Base-by-base conservation (phyloP, 2,888 invertebrate species). In the Troides helena region DNA sequence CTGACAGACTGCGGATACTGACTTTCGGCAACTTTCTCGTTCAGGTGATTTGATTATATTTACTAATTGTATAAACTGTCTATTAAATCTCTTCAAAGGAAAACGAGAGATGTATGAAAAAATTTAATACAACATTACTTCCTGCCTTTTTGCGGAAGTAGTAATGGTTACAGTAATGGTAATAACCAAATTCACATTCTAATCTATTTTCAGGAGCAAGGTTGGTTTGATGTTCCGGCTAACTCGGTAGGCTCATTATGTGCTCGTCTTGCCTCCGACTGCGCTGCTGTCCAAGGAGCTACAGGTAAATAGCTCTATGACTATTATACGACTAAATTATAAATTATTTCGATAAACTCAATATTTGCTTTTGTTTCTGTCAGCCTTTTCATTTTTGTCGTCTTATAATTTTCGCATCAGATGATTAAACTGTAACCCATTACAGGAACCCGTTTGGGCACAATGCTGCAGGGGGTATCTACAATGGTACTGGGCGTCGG, bases 171-270 rank as follows among this genome's bases (percentile, higher is more conserved):
- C 2, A 53, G 2, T 53, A 18, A n/a, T n/a, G n/a, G 5, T 12
- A n/a, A 6, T n/a, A 3, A 46, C 14, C 18, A n/a, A 53, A 53
- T n/a, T n/a, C 18, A 53, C 18, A 7, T 53, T 53, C n/a, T 53
- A 18, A n/a, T n/a, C n/a, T 1, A 7, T 69, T 62, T 61, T 0
- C 80, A 95, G 89, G 95, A 95, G 72, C 94, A 95, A 80, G 94
- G 93, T 14, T 95, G 95, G 94, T 95, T 94, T 85, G 95, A 95
- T 79, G 84, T 90, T 62, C 88, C 93, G 1, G 74, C 82, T 14
- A 94, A 95, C 83, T 93, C 94, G 0, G 94, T 94, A 60, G 95
- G 95, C 0, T 94, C 95, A 0, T 83, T 95, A 17, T 94, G 95
- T 75, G 94, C 95, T 0, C 85, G 95, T 1, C 86, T 95, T 0